Percentiles rank a stretch among this genome's conserved stretches.
phyloP scores from a whole-genome alignment of 2,888 invertebrate genomes.

The Oscheius sp. region DNA sequence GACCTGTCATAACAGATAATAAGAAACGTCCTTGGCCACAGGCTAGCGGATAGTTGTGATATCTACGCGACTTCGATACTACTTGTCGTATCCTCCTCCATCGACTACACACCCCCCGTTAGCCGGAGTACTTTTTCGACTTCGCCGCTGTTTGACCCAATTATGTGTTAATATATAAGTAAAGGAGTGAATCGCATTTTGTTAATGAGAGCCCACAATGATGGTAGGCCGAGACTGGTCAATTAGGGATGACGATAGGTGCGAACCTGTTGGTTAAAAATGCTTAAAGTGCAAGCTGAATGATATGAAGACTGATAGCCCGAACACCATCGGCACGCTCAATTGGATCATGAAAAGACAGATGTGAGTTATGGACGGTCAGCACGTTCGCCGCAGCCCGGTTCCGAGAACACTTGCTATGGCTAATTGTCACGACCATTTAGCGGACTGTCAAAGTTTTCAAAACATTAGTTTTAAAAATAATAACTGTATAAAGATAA shows the following conservation, averaged over 20 bases:
- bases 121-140: constrained; percentile 3
- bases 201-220: background rate
- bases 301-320: constrained; percentile 12
- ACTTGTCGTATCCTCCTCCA: background rate
- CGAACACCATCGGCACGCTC: background rate
- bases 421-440: constrained; percentile 1
- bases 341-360: constrained; percentile 10
- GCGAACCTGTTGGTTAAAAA: constrained; percentile 14
- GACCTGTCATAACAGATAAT: constrained; percentile 30
- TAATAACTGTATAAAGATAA: background rate
- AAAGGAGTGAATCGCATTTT: background rate
- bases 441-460: constrained; percentile 1
- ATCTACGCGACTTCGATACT: constrained; percentile 11
- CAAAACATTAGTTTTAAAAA: constrained; percentile 8
- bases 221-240: background rate
- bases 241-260: background rate
- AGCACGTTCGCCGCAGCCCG: constrained; percentile 12
- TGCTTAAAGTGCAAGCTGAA: background rate
- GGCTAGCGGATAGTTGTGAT: constrained; percentile 27
- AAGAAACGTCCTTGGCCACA: constrained; percentile 22
- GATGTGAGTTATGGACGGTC: constrained; percentile 26
- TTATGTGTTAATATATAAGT: background rate
- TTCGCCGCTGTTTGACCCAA: background rate
- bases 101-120: constrained; percentile 9
- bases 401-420: constrained; percentile 24